Evolutionary conservation across 2,888 invertebrate species (phyloP).

Genomic region (Lissocephala sabroskyi): DNA sequence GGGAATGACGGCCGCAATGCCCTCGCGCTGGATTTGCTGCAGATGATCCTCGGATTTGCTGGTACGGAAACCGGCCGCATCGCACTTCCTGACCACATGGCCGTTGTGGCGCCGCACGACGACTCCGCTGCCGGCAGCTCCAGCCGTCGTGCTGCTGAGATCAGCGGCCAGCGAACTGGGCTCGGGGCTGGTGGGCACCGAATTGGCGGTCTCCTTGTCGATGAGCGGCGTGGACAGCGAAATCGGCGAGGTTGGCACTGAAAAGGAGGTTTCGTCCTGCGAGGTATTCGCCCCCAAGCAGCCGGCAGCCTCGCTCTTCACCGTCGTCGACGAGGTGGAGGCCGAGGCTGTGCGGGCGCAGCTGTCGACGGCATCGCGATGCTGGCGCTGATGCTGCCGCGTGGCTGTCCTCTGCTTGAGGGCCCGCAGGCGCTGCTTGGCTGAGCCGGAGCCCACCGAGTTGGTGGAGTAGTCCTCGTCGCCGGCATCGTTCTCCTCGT

Average conservation of each 20-base stretch:
- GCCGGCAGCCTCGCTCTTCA: slow-evolving; percentile 62
- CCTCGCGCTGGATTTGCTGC: slow-evolving; percentile 76
- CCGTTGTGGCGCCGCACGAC: slow-evolving; percentile 73
- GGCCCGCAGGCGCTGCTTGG: slow-evolving; percentile 62
- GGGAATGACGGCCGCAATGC: slow-evolving; percentile 84
- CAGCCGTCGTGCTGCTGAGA: slow-evolving; percentile 71
- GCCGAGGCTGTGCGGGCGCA: slow-evolving; percentile 35
- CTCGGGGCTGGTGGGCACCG: slow-evolving; percentile 82
- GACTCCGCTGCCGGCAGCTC: slow-evolving; percentile 35
- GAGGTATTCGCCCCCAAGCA: slow-evolving; percentile 51
- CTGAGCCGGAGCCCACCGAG: slow-evolving; percentile 59
- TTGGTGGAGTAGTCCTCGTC: slow-evolving; percentile 66
- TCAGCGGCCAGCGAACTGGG: slow-evolving; percentile 59
- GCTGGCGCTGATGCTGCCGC: slow-evolving; percentile 28
- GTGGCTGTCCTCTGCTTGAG: slow-evolving; percentile 57
- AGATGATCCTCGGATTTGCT: slow-evolving; percentile 94
- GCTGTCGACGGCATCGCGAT: slow-evolving; percentile 58
- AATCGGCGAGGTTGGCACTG: slow-evolving; percentile 74
- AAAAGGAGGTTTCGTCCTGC: slow-evolving; percentile 71
- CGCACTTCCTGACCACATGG: slow-evolving; percentile 72
- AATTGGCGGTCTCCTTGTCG: slow-evolving; percentile 74
- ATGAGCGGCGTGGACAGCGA: slow-evolving; percentile 73
- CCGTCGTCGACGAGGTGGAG: slow-evolving; percentile 72
- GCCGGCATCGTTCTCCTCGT: slow-evolving; percentile 57
- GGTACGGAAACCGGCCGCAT: slow-evolving; percentile 84